These are phyloP conservation scores for Triops longicaudatus DNA, from an alignment of 1,140 invertebrate species.

Conservation along the genomic window DNA sequence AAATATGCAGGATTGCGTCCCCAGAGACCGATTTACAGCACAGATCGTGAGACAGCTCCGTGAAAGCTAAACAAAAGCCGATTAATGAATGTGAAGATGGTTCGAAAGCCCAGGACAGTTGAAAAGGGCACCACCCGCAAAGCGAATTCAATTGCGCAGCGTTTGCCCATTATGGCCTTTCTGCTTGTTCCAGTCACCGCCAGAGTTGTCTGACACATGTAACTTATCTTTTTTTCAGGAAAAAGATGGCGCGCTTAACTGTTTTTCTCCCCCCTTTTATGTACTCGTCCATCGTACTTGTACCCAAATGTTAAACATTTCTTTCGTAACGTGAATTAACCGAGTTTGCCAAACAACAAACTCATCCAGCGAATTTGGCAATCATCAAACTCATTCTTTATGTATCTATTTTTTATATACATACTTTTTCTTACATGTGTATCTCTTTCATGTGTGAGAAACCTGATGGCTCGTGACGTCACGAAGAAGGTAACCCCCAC, in stretches of 20 bases:
- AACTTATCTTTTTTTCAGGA: neutral
- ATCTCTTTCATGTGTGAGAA: no score
- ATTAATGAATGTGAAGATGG: neutral
- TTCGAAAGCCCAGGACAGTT: neutral
- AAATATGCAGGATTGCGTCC: neutral
- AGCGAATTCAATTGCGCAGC: neutral
- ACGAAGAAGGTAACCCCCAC: no score
- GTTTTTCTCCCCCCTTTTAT: neutral
- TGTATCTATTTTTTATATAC: no score
- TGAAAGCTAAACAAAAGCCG: neutral
- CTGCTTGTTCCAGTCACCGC: neutral
- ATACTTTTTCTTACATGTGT: no score
- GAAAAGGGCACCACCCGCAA: neutral
- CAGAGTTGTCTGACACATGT: neutral
- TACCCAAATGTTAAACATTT: neutral
- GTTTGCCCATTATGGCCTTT: neutral
- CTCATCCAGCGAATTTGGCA: no score
- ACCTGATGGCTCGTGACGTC: no score
- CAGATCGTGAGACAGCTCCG: no score
- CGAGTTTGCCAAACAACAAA: no score
- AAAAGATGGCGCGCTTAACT: neutral
- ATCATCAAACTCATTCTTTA: no score
- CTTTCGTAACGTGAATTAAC: no score
- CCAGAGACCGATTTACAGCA: neutral
- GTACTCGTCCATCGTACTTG: neutral